phyloP scores from a whole-genome alignment of 2,113 vertebrate genomes.

The Vimba vimba region DNA sequence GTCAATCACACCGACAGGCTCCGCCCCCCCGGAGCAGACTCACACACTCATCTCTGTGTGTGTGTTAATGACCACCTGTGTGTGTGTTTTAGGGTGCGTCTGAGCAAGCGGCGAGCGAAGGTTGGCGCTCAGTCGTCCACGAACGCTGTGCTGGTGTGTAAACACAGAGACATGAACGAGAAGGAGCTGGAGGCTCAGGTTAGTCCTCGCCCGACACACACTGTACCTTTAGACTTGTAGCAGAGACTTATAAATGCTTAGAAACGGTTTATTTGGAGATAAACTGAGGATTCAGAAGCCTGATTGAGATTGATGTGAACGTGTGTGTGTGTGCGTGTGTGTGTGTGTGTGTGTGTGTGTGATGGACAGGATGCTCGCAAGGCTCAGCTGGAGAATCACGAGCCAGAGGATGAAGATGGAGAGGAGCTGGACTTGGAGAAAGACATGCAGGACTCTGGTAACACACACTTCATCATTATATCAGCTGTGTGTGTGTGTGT shows the following conservation, averaged over 20 bases:
- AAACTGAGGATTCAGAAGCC: too few species aligned
- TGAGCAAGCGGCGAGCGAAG: conserved; percentile 92
- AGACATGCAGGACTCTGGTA: conserved; percentile 84
- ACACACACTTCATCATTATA: neutral
- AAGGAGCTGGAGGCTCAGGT: conserved; percentile 94
- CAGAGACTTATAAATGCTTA: neutral
- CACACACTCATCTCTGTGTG: neutral
- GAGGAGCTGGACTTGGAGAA: conserved; percentile 84
- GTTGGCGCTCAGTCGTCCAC: conserved; percentile 90
- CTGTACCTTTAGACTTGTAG: neutral
- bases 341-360: conserved; percentile 22
- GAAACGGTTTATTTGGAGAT: neutral
- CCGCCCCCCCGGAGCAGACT: neutral
- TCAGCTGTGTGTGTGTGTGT: too few species aligned
- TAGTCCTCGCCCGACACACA: conserved; percentile 19
- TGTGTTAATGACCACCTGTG: conserved; percentile 26
- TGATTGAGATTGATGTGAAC: too few species aligned
- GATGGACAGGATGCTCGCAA: conserved; percentile 84
- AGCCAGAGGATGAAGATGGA: conserved; percentile 88
- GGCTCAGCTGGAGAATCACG: conserved; percentile 94
- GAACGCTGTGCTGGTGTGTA: conserved; percentile 91
- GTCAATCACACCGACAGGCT: neutral
- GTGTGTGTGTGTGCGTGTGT: neutral
- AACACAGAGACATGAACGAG: conserved; percentile 95
- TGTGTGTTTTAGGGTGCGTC: conserved; percentile 80